These are phyloP conservation scores for Strigops habroptila DNA, from an alignment of 2,113 vertebrate species.

Conservation along the genomic window DNA sequence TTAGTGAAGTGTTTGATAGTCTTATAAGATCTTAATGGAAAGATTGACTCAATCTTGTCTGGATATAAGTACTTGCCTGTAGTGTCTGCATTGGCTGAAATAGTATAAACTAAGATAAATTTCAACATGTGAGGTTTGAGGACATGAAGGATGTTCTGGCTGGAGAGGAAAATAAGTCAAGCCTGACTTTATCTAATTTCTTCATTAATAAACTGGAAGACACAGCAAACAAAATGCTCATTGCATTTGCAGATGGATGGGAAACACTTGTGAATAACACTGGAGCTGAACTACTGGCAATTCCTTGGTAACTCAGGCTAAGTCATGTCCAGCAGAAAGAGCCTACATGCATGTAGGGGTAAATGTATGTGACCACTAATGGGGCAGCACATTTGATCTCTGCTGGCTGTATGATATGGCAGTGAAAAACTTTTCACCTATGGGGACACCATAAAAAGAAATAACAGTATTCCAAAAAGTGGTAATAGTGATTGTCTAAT, in stretches of 20 bases:
- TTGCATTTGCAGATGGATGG: not conserved
- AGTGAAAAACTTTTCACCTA: not conserved
- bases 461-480: not conserved
- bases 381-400: not conserved
- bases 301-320: not conserved
- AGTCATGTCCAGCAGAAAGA: not conserved
- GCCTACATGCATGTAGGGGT: rapidly evolving
- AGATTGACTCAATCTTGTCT: conserved; percentile 11
- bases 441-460: not conserved
- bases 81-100: not conserved
- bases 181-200: no score
- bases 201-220: not conserved
- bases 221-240: not conserved
- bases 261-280: not conserved
- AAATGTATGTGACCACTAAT: not conserved
- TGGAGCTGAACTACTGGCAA: not conserved
- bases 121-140: not conserved
- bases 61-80: not conserved
- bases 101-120: not conserved
- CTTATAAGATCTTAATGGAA: conserved; percentile 16
- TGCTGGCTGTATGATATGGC: not conserved
- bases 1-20: conserved; percentile 16
- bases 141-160: not conserved
- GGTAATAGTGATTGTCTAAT: rapidly evolving
- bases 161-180: not conserved